phyloP scores from a whole-genome alignment of 2,113 vertebrate genomes.

The Syngnathus floridae region DNA sequence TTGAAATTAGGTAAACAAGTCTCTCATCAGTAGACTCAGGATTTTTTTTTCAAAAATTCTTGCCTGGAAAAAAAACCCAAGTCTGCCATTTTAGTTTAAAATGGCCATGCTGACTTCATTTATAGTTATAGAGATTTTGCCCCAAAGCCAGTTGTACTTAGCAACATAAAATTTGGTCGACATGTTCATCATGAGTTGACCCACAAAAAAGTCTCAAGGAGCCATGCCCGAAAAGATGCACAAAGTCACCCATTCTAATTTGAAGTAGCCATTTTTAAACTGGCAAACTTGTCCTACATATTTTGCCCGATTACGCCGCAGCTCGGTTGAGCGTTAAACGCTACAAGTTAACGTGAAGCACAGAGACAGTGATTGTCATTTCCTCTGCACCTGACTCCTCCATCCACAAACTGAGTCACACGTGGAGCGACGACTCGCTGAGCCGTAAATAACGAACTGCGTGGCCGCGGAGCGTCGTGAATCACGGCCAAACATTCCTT shows the following conservation, averaged over 20 bases:
- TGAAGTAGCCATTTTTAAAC: neutral
- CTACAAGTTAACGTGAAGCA: neutral
- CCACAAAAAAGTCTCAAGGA: neutral
- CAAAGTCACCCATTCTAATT: neutral
- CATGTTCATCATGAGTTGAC: neutral
- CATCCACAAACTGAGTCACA: slow-evolving; percentile 32
- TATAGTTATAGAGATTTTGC: too few species aligned
- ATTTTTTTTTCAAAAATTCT: too few species aligned
- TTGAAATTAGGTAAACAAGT: neutral
- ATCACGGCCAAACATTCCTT: slow-evolving; percentile 53
- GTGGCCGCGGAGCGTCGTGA: slow-evolving; percentile 44
- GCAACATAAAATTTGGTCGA: neutral
- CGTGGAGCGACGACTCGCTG: slow-evolving; percentile 43
- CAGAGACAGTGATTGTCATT: neutral
- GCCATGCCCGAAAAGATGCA: neutral
- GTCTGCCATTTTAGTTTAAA: too few species aligned
- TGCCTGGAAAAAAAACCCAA: too few species aligned
- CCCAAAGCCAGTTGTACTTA: neutral
- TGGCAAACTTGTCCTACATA: neutral
- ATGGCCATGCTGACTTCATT: too few species aligned
- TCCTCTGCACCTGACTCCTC: slow-evolving; percentile 40
- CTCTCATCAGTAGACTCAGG: neutral
- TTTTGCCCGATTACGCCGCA: neutral
- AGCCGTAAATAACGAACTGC: slow-evolving; percentile 40
- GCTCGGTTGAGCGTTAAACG: neutral